phyloP scores from a whole-genome alignment of 2,113 vertebrate species.

The Carettochelys insculpta region DNA sequence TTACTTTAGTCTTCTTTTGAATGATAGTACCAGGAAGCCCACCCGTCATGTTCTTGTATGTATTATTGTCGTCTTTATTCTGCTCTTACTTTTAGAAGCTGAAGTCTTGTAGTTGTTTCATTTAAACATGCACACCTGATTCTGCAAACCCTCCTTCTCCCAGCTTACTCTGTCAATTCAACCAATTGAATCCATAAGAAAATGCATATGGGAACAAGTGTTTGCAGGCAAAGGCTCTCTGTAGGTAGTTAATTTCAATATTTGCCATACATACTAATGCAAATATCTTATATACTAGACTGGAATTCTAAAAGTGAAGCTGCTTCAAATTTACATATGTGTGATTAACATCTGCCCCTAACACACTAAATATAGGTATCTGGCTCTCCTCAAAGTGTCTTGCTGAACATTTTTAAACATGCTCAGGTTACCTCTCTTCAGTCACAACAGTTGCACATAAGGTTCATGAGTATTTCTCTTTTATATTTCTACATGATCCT shows the following conservation, averaged over 20 bases:
- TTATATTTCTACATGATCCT: not conserved
- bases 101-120: not conserved
- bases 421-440: not conserved
- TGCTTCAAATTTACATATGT: not conserved
- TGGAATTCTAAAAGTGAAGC: not conserved
- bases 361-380: not conserved
- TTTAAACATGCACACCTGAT: accelerated
- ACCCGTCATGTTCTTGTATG: not conserved
- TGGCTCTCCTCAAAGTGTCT: not conserved
- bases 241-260: not conserved
- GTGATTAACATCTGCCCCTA: not conserved
- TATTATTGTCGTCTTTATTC: not conserved
- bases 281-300: not conserved
- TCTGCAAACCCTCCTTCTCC: not conserved
- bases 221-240: not conserved
- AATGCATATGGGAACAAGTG: not conserved
- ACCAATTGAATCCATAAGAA: not conserved
- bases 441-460: not conserved
- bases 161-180: accelerated
- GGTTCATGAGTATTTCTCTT: not conserved
- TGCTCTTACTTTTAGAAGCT: not conserved
- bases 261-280: not conserved
- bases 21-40: not conserved
- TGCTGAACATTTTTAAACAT: accelerated
- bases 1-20: not conserved